A percentile compares a stretch with the other conserved stretches of the same genome.
Evolutionary conservation across 2,113 vertebrate species (phyloP).

Genomic region (Pelecanoides urinatrix): DNA sequence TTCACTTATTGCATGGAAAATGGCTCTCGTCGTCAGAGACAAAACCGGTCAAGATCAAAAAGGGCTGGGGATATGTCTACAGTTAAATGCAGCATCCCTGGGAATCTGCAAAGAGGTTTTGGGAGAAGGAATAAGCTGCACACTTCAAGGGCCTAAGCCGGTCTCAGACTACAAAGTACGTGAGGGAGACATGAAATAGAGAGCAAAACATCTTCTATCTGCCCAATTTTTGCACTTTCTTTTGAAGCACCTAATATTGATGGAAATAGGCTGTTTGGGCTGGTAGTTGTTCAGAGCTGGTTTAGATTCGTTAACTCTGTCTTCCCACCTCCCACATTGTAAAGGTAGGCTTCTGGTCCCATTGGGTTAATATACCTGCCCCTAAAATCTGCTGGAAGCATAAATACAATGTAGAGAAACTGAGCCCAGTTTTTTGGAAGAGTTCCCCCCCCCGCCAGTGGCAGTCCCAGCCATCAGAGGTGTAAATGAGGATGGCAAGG

Average conservation of each 20-base stretch:
- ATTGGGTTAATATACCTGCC: not conserved
- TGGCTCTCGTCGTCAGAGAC: not conserved
- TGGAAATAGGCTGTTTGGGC: not conserved
- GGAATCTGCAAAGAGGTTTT: not conserved
- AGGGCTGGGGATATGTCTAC: not conserved
- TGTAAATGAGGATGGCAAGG: not conserved
- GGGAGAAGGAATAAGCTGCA: not conserved
- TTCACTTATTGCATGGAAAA: not conserved
- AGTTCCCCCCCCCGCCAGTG: not conserved
- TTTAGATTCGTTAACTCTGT: not conserved
- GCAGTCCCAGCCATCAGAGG: not conserved
- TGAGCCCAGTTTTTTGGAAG: not conserved
- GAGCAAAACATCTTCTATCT: not conserved
- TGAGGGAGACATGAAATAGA: not conserved
- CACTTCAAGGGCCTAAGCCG: not conserved
- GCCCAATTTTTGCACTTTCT: not conserved
- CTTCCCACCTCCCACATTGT: not conserved
- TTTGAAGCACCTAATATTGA: not conserved
- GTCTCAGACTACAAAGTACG: not conserved
- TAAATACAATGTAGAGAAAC: not conserved
- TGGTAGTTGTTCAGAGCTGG: not conserved
- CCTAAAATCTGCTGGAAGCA: not conserved
- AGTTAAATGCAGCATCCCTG: not conserved
- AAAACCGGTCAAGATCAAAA: not conserved
- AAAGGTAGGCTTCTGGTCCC: not conserved